phyloP scores from a whole-genome alignment of 64 coral and sea anemone species.

The Montipora efflorescens region DNA sequence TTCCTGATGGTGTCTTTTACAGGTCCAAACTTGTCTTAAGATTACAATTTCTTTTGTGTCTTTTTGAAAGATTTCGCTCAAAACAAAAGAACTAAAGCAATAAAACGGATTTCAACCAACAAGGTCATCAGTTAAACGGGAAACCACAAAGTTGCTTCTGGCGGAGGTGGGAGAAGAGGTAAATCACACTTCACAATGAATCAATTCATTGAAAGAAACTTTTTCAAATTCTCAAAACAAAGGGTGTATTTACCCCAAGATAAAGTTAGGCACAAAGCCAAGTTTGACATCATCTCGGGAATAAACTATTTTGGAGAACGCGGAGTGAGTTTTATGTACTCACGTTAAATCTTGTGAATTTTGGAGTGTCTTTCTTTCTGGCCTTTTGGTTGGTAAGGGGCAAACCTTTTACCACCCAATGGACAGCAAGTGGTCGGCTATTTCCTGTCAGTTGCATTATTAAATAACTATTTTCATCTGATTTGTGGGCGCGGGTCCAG shows the following conservation, averaged over 20 bases:
- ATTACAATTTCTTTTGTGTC: not conserved
- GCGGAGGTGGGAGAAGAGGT: not conserved
- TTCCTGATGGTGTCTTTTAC: not conserved
- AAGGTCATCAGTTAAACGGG: not conserved
- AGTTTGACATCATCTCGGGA: no score
- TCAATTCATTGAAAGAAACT: not conserved
- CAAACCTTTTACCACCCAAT: no score
- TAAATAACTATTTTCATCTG: not conserved
- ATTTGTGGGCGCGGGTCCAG: constrained; percentile 5
- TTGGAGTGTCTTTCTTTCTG: not conserved
- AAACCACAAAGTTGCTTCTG: not conserved
- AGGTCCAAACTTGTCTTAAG: not conserved
- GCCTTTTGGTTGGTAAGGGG: not conserved
- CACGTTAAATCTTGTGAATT: no score
- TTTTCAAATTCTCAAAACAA: not conserved
- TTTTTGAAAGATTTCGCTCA: not conserved
- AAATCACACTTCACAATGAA: not conserved
- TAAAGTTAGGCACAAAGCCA: no score
- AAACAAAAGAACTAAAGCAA: not conserved
- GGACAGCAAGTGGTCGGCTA: not conserved
- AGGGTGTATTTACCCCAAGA: not conserved
- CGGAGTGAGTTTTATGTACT: no score
- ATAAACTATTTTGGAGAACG: no score
- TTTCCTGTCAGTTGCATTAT: not conserved
- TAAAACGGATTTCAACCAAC: not conserved